Evolutionary conservation across 2,888 invertebrate species (phyloP).

Genomic region (Trichopria drosophilae): DNA sequence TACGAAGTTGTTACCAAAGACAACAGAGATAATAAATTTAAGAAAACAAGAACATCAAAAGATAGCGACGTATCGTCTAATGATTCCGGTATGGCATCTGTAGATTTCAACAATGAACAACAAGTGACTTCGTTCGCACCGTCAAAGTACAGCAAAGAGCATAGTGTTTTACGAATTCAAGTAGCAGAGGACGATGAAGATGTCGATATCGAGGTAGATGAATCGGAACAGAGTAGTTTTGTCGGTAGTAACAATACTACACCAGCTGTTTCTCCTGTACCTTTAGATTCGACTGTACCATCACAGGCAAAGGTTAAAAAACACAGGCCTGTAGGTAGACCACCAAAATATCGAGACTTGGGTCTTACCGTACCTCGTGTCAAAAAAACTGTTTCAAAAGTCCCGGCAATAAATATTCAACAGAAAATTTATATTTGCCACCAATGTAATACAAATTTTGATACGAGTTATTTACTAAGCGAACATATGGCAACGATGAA

Average conservation of each 20-base stretch:
- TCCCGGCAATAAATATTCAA: too few species aligned
- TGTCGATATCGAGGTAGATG: slow-evolving; percentile 45
- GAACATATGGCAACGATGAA: slow-evolving; percentile 29
- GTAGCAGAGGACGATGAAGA: slow-evolving; percentile 44
- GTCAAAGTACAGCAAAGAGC: slow-evolving; percentile 41
- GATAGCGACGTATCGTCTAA: slow-evolving; percentile 31
- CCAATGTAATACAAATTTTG: not conserved
- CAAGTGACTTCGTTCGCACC: slow-evolving; percentile 3
- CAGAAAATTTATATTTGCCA: too few species aligned
- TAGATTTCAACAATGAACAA: slow-evolving; percentile 25
- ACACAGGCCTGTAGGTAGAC: too few species aligned
- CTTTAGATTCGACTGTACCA: too few species aligned
- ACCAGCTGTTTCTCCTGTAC: not conserved
- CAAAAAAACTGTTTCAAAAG: too few species aligned
- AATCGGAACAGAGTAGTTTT: slow-evolving; percentile 15
- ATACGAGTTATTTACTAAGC: slow-evolving; percentile 7
- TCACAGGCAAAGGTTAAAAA: too few species aligned
- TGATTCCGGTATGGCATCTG: slow-evolving; percentile 32
- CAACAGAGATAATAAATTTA: slow-evolving; percentile 34
- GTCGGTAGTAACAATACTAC: slow-evolving; percentile 5
- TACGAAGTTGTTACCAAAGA: slow-evolving; percentile 52
- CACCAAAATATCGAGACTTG: too few species aligned
- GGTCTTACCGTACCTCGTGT: too few species aligned
- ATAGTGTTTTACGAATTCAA: slow-evolving; percentile 42
- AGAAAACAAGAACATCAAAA: slow-evolving; percentile 31